Percentiles rank a stretch among this genome's conserved stretches.
Conservation (phyloP, 2,797 vertebrate species). For the Notamacropus eugenii region DNA sequence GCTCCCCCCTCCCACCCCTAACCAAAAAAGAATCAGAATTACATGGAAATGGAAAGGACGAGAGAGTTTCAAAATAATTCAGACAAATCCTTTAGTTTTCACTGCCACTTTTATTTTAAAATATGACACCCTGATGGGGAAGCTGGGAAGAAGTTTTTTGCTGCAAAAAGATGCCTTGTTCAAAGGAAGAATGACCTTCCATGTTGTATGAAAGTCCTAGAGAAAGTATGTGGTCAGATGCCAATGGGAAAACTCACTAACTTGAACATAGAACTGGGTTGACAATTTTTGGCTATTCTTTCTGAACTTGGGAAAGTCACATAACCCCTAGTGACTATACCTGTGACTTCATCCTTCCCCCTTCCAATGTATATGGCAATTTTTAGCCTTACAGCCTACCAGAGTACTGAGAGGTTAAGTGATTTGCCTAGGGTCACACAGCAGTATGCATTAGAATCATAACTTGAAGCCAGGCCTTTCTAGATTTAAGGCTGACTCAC, state of each 20-base stretch:
- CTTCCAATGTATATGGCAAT: neutral
- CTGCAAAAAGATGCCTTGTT: neutral
- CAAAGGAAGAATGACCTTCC: neutral
- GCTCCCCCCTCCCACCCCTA: neutral
- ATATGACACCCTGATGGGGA: neutral
- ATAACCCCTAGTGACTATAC: neutral
- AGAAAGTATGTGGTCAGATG: neutral
- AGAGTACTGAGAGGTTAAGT: neutral
- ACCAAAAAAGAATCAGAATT: neutral
- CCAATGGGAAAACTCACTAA: neutral
- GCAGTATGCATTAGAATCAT: neutral
- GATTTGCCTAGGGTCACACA: neutral
- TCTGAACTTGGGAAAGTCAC: neutral
- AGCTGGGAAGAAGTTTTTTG: neutral
- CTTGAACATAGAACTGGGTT: neutral
- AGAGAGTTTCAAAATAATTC: neutral
- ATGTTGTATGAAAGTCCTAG: neutral
- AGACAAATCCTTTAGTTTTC: slow-evolving; percentile 11
- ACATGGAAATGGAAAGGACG: slow-evolving; percentile 29
- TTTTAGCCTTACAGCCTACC: neutral
- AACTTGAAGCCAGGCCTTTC: neutral
- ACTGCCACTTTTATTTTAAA: neutral
- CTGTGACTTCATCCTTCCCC: neutral
- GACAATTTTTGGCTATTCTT: neutral
- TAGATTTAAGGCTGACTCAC: neutral